Conservation (phyloP, 2,113 vertebrate genomes). For the Lepus europaeus region DNA sequence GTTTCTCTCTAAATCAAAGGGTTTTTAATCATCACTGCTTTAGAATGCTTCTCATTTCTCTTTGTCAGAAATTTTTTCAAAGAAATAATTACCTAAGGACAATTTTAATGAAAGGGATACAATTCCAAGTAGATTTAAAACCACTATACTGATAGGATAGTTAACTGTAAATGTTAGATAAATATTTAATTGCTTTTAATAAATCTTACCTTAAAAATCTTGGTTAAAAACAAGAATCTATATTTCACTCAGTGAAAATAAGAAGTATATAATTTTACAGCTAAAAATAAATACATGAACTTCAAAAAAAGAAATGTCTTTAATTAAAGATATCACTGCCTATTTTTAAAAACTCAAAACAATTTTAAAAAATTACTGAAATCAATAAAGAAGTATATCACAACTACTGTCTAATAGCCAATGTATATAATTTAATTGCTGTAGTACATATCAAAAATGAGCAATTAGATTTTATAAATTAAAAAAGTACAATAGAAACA, state of each 20-base stretch:
- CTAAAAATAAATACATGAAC: background rate
- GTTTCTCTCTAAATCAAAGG: background rate
- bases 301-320: background rate
- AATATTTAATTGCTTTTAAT: background rate
- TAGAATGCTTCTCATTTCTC: background rate
- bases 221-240: background rate
- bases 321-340: background rate
- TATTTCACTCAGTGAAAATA: conserved; percentile 21
- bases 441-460: background rate
- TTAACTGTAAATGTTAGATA: background rate
- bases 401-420: background rate
- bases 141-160: background rate
- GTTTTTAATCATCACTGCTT: background rate
- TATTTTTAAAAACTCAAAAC: background rate
- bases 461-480: background rate
- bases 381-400: background rate
- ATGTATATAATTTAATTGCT: background rate
- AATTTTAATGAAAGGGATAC: background rate
- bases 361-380: background rate
- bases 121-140: background rate
- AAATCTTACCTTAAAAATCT: background rate
- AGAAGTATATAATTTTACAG: background rate
- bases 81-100: background rate
- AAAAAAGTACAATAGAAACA: background rate
- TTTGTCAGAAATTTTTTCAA: background rate